These are phyloP conservation scores for Diplogasteroides magnus DNA, from an alignment of 1,140 invertebrate genomes.

Conservation along the genomic window DNA sequence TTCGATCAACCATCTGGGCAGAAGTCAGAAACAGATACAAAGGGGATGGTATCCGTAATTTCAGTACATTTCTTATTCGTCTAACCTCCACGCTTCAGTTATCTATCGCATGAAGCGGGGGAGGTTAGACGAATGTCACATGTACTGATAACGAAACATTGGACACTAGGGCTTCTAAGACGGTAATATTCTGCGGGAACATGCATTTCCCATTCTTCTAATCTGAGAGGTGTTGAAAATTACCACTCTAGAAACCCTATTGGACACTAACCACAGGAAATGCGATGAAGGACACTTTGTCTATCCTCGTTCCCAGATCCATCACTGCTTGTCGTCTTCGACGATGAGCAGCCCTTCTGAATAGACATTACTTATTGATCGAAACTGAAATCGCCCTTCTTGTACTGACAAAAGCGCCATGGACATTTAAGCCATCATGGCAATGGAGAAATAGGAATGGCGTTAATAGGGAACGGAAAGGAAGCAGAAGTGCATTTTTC, in stretches of 20 bases:
- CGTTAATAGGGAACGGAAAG: too few species aligned
- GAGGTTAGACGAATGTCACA: neutral
- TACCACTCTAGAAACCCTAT: neutral
- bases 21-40: too few species aligned
- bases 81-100: neutral
- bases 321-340: slow-evolving; percentile 8
- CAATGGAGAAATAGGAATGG: too few species aligned
- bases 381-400: slow-evolving; percentile 6
- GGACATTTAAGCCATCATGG: too few species aligned
- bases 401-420: too few species aligned
- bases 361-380: slow-evolving; percentile 13
- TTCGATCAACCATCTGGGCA: too few species aligned
- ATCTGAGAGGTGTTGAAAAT: neutral
- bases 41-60: too few species aligned
- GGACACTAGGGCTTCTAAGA: neutral
- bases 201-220: neutral
- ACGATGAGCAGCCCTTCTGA: slow-evolving; percentile 10
- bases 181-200: neutral
- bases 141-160: slow-evolving; percentile 2
- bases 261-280: slow-evolving; percentile 19
- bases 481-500: too few species aligned
- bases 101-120: neutral
- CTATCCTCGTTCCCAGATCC: slow-evolving; percentile 22
- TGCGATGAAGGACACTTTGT: slow-evolving; percentile 16
- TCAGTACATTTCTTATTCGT: too few species aligned